Conservation (phyloP, 2,113 vertebrate genomes). For the Tachysurus vachellii region DNA sequence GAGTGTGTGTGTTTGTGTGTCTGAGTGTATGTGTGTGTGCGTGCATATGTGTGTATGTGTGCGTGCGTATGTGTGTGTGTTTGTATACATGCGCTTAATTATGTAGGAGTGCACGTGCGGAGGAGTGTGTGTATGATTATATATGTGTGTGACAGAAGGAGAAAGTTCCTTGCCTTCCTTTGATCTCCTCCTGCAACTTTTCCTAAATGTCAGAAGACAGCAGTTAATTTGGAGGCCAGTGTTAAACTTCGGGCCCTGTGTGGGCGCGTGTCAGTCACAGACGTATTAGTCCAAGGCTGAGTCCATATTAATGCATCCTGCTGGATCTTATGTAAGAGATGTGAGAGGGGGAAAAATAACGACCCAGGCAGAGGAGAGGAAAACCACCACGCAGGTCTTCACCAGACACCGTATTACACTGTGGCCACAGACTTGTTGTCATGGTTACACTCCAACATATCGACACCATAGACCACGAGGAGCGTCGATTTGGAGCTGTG, state of each 20-base stretch:
- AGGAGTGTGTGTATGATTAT: not conserved
- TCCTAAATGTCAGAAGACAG: not conserved
- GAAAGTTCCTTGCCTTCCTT: not conserved
- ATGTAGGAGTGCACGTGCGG: not conserved
- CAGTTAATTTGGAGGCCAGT: not conserved
- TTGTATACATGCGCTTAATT: too few species aligned
- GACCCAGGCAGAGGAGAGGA: too few species aligned
- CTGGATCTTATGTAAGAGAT: not conserved
- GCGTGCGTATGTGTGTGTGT: too few species aligned
- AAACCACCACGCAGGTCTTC: not conserved
- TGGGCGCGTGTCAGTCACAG: not conserved
- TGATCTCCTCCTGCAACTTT: not conserved
- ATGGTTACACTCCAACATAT: not conserved
- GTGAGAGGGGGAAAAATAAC: not conserved
- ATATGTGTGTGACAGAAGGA: not conserved
- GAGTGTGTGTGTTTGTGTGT: too few species aligned
- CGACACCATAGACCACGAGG: not conserved
- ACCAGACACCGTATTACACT: not conserved
- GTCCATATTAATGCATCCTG: not conserved
- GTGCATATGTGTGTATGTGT: too few species aligned
- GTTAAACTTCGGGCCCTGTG: not conserved
- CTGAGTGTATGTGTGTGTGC: too few species aligned
- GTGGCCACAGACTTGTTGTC: not conserved
- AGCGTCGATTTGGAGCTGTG: too few species aligned
- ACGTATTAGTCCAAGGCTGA: not conserved